A percentile compares a stretch with the other conserved stretches of the same genome.
Conservation (phyloP, 2,113 vertebrate species). For the Salvelinus alpinus region DNA sequence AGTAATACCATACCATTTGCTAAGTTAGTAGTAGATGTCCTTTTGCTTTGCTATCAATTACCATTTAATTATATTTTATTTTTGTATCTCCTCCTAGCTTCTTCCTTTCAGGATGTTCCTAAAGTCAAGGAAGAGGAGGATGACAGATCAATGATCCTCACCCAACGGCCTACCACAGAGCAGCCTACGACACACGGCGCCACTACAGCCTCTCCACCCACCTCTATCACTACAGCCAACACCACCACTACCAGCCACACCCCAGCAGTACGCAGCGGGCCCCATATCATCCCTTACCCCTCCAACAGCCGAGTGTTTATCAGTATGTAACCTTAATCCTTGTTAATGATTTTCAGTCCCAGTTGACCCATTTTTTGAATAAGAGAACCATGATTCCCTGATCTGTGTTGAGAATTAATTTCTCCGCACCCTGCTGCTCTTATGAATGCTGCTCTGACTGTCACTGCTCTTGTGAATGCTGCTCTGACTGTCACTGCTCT, state of each 20-base stretch:
- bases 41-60: no score
- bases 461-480: not conserved
- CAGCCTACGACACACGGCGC: conserved; percentile 27
- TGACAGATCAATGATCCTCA: conserved; percentile 10
- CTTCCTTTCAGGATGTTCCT: conserved; percentile 20
- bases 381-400: not conserved
- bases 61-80: not conserved
- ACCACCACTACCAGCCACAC: conserved; percentile 33
- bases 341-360: no score
- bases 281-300: conserved; percentile 64
- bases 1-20: not conserved
- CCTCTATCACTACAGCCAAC: not conserved
- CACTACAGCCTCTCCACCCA: conserved; percentile 12
- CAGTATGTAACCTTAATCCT: conserved; percentile 64
- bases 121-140: conserved; percentile 6
- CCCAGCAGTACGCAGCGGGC: conserved; percentile 54
- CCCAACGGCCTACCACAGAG: conserved; percentile 10
- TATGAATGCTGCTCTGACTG: not conserved
- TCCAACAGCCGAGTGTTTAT: conserved; percentile 72
- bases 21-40: not conserved
- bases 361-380: not conserved
- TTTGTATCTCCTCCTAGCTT: conserved; percentile 22
- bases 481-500: no score
- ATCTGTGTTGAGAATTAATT: not conserved
- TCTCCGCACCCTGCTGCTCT: not conserved